Conservation (phyloP, 1,140 invertebrate species). For the Vanessa tameamea region DNA sequence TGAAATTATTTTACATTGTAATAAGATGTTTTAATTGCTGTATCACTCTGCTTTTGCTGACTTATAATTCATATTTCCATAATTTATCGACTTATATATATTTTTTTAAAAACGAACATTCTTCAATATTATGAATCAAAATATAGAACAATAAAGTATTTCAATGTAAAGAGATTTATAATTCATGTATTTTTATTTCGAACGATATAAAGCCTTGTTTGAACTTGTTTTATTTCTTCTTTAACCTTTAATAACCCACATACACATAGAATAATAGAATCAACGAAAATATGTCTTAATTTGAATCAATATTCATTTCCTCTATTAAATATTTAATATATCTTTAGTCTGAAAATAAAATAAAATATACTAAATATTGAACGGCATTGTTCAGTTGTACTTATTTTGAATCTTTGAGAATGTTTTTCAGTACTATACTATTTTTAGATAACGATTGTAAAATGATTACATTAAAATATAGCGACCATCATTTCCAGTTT, state of each 20-base stretch:
- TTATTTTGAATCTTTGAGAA: too few relatives aligned
- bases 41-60: slow-evolving; percentile 51
- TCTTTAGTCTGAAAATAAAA: too few relatives aligned
- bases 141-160: slow-evolving; percentile 62
- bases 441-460: too few relatives aligned
- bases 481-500: too few relatives aligned
- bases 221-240: slow-evolving; percentile 31
- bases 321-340: too few relatives aligned
- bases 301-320: too few relatives aligned
- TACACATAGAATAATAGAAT: neutral
- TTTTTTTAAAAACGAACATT: slow-evolving; percentile 29
- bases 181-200: slow-evolving; percentile 68
- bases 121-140: slow-evolving; percentile 43
- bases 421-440: too few relatives aligned
- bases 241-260: neutral
- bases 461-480: too few relatives aligned
- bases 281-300: too few relatives aligned
- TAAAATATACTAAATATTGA: too few relatives aligned
- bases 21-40: slow-evolving; percentile 54
- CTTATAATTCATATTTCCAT: slow-evolving; percentile 42
- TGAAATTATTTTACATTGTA: slow-evolving; percentile 62
- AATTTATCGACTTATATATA: slow-evolving; percentile 47
- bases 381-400: too few relatives aligned
- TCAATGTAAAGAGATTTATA: slow-evolving; percentile 65
- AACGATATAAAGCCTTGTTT: slow-evolving; percentile 69